Conservation (phyloP, 2,797 vertebrate genomes). For the Hydrolagus colliei region DNA sequence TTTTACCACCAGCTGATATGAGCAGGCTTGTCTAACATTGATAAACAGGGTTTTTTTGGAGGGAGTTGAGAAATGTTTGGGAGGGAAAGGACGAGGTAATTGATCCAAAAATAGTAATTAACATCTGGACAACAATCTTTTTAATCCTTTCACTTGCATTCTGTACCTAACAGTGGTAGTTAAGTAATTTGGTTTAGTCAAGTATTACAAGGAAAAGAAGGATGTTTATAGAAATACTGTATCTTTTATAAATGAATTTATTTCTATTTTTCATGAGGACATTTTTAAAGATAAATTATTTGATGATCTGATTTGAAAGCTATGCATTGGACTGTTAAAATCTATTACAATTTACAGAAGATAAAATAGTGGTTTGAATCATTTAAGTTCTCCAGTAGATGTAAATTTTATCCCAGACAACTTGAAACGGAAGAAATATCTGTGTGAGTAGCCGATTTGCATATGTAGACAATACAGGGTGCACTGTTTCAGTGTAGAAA, state of each 20-base stretch:
- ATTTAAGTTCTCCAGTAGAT: not conserved
- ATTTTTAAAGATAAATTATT: not conserved
- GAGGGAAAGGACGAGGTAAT: not conserved
- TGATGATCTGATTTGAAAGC: not conserved
- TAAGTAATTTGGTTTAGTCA: not conserved
- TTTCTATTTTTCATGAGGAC: not conserved
- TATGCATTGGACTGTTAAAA: not conserved
- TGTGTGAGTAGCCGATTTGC: not conserved
- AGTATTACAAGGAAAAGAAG: not conserved
- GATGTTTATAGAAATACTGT: not conserved
- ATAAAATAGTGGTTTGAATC: not conserved
- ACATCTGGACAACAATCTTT: not conserved
- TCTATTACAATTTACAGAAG: not conserved
- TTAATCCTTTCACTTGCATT: not conserved
- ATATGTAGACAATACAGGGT: not conserved
- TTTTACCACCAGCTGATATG: too few species aligned
- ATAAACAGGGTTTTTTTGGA: too few species aligned
- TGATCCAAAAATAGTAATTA: not conserved
- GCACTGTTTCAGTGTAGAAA: not conserved
- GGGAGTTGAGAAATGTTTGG: too few species aligned
- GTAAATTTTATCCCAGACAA: not conserved
- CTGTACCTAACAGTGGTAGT: not conserved
- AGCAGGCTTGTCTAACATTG: too few species aligned
- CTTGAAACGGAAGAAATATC: not conserved
- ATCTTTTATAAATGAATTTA: not conserved